These are phyloP conservation scores for Hanleya hanleyi DNA, from an alignment of 2,888 invertebrate genomes.

Conservation along the genomic window DNA sequence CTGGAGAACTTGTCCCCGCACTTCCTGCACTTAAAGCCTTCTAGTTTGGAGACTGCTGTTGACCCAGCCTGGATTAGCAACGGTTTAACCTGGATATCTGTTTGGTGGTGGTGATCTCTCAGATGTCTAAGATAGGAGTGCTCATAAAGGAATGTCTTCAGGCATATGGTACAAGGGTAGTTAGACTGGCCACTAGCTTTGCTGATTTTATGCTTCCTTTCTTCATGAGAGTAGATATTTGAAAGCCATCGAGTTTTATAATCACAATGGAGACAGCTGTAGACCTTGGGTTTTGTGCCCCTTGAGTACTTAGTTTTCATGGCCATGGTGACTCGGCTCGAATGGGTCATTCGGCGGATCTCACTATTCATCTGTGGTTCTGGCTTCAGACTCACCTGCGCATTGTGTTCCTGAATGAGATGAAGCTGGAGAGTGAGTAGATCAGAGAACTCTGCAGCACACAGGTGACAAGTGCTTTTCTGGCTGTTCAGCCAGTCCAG, in stretches of 20 bases:
- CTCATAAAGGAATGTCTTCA: constrained; percentile 69
- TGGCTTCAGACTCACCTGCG: constrained; percentile 62
- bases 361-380: constrained; percentile 39
- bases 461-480: constrained; percentile 64
- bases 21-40: constrained; percentile 65
- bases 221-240: constrained; percentile 92
- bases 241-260: constrained; percentile 92
- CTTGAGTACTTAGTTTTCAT: constrained; percentile 24
- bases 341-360: constrained; percentile 13
- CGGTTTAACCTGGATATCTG: constrained; percentile 29
- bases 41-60: constrained; percentile 23
- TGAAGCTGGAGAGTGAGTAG: constrained; percentile 74
- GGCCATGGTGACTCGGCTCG: not conserved
- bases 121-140: constrained; percentile 64
- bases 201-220: constrained; percentile 76
- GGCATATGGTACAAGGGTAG: constrained; percentile 67
- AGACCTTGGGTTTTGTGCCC: constrained; percentile 76
- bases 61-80: not conserved
- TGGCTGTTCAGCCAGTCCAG: not conserved
- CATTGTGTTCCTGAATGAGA: constrained; percentile 74
- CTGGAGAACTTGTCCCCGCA: constrained; percentile 65
- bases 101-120: constrained; percentile 14
- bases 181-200: constrained; percentile 33
- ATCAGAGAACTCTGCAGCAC: constrained; percentile 72
- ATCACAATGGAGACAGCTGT: constrained; percentile 91